phyloP scores from a whole-genome alignment of 1,140 invertebrate genomes.

The Leptestheria dahalacensis region DNA sequence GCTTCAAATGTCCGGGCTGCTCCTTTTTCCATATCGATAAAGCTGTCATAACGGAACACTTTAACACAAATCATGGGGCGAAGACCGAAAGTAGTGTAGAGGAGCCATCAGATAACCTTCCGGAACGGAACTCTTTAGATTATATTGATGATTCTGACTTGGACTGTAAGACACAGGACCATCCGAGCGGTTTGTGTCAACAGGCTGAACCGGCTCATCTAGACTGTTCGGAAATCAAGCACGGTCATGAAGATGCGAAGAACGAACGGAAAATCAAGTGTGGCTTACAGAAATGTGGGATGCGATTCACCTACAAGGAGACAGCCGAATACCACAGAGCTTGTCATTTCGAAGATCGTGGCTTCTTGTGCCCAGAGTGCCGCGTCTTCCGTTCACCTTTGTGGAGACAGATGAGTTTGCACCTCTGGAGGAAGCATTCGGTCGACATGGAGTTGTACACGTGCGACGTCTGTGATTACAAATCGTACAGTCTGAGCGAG shows the following conservation, averaged over 20 bases:
- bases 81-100: not conserved
- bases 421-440: constrained; percentile 31
- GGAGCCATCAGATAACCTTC: not conserved
- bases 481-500: constrained; percentile 38
- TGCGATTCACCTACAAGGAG: constrained; percentile 21
- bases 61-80: not conserved
- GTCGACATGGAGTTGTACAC: constrained; percentile 31
- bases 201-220: too few species aligned
- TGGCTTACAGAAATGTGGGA: not conserved
- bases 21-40: constrained; percentile 21
- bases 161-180: too few species aligned
- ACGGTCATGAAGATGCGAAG: too few species aligned
- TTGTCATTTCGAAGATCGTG: constrained; percentile 35
- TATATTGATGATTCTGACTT: too few species aligned
- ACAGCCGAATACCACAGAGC: constrained; percentile 38
- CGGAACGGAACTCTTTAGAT: constrained; percentile 22
- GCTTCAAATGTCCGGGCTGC: constrained; percentile 28
- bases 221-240: too few species aligned
- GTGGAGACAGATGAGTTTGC: constrained; percentile 29
- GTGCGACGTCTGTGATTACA: constrained; percentile 31
- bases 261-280: constrained; percentile 5
- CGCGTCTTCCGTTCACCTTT: constrained; percentile 29
- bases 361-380: constrained; percentile 51
- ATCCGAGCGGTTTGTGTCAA: too few species aligned
- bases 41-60: constrained; percentile 22